Evolutionary conservation across 2,113 vertebrate genomes (phyloP), one percentile per base, ranked within the genome.

Genomic region (Tachysurus fulvidraco): DNA sequence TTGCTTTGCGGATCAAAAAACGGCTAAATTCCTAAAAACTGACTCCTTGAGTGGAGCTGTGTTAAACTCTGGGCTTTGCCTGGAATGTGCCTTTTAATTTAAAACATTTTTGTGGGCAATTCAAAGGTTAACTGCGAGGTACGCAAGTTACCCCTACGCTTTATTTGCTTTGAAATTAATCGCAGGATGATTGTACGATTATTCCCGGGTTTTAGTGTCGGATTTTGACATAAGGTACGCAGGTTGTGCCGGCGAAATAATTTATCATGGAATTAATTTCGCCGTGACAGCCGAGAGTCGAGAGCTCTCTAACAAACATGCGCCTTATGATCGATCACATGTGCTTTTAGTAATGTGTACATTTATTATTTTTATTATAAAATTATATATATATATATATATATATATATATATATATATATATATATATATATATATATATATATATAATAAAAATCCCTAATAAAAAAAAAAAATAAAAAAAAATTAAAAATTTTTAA

Each of bases 1-100:
- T 83, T 77, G 59, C 86, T 78, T 41, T 67, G 50, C 82, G 65
- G 85, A 86, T 57, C 44, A 87, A 82, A 82, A 81, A 64, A 74
- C 25, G 8, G 11, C 28, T 23, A 50, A 77, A 82, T 82, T 82
- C 79, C 67, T 67, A 17, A 59, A 60, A 25, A 81, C 78, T 60
- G 78, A 60, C 62, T 67, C 46, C 81, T 52, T 69, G n/a, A 30
- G 78, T 73, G 54, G 25, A 82, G 65, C 19, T 5, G 41, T 7
- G 54, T 41, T 41, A 80, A 69, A 86, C 19, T 65, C 23, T 11
- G 76, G 84, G 60, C 76, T 86, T 64, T 28, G 84, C 25, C 19
- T n/a, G 85, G 67, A 86, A 81, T 41, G 52, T 30, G 44, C 30
- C 67, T 62, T 81, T 62, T 82, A 62, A 83, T 81, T 59, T n/a